Conservation (phyloP, 2,888 invertebrate species). For the Chrysolina oricalcia region DNA sequence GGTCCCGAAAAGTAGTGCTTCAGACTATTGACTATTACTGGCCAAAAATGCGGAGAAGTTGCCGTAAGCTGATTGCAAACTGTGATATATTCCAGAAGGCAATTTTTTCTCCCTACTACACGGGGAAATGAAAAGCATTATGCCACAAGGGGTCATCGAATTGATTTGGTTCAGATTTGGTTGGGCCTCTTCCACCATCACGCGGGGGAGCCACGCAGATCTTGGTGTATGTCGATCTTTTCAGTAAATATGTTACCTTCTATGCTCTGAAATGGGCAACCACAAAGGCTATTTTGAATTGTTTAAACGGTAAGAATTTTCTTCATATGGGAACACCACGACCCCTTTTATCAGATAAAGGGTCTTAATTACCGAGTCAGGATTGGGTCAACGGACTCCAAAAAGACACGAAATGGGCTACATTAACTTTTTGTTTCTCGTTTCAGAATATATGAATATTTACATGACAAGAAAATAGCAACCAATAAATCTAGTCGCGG, state of each 20-base stretch:
- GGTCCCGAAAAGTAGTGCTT: slow-evolving; percentile 35
- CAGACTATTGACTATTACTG: slow-evolving; percentile 19
- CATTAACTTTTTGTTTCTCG: no score
- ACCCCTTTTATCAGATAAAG: slow-evolving; percentile 20
- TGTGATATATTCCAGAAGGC: slow-evolving; percentile 36
- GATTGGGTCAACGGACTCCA: neutral
- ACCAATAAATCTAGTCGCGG: no score
- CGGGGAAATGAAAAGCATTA: slow-evolving; percentile 24
- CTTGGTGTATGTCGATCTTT: slow-evolving; percentile 27
- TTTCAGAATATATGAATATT: no score
- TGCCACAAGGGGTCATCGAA: slow-evolving; percentile 33
- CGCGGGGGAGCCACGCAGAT: slow-evolving; percentile 23
- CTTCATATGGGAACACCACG: neutral
- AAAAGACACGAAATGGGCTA: slow-evolving; percentile 31
- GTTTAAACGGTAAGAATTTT: slow-evolving; percentile 22
- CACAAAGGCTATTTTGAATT: slow-evolving; percentile 22
- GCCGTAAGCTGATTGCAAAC: no score
- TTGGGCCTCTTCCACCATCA: no score
- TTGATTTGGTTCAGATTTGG: no score
- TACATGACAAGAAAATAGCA: no score
- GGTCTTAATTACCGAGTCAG: slow-evolving; percentile 11
- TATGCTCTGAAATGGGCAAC: slow-evolving; percentile 27
- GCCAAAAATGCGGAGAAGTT: slow-evolving; percentile 31
- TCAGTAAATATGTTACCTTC: slow-evolving; percentile 33
- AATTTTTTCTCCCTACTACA: slow-evolving; percentile 5